phyloP scores from a whole-genome alignment of 2,888 invertebrate species.

The Drosophila glabriapex region DNA sequence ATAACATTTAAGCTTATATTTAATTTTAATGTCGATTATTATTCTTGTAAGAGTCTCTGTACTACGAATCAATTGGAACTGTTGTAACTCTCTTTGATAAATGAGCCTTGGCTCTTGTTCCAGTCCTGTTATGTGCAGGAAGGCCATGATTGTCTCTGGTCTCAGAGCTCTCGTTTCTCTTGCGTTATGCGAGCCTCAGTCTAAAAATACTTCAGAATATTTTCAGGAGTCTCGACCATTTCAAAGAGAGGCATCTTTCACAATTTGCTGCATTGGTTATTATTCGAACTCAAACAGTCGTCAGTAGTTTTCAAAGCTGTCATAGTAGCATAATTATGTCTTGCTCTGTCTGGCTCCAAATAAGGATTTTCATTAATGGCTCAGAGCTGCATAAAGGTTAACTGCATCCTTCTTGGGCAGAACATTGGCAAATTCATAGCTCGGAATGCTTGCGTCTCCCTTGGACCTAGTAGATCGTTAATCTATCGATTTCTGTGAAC shows the following conservation, averaged over 20 bases:
- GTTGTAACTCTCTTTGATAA: neutral
- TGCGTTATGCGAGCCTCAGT: neutral
- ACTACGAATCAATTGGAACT: neutral
- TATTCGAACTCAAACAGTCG: neutral
- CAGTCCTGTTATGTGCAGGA: neutral
- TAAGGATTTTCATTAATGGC: neutral
- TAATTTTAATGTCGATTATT: neutral
- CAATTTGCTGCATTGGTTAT: neutral
- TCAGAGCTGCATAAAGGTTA: neutral
- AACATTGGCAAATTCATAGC: neutral
- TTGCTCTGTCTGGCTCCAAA: neutral
- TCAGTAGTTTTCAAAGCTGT: neutral
- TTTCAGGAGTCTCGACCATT: neutral
- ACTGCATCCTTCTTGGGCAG: neutral
- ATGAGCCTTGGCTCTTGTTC: neutral
- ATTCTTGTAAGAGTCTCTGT: neutral
- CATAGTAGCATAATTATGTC: neutral
- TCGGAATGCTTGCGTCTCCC: neutral
- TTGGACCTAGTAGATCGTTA: neutral
- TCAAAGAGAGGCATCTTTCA: neutral
- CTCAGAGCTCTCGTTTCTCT: neutral
- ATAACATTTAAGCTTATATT: neutral
- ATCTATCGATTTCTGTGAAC: constrained; percentile 2
- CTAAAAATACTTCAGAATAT: neutral
- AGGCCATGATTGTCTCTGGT: neutral